Evolutionary conservation across 2,113 vertebrate species (phyloP).

Genomic region (Muntiacus muntjak): DNA sequence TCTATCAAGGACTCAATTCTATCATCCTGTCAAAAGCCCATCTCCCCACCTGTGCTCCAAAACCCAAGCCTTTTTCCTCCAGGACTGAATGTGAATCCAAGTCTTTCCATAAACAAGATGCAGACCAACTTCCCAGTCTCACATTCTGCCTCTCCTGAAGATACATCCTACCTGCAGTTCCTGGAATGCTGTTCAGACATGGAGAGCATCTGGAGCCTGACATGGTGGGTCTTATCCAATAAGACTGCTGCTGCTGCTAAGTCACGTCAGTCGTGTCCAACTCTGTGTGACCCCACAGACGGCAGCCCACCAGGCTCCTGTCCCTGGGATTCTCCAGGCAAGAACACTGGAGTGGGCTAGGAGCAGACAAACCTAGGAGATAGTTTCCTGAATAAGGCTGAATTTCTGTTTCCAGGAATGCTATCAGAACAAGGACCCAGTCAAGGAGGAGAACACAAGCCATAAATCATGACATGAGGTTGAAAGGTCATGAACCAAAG

Average conservation of each 20-base stretch:
- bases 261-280: too few species aligned
- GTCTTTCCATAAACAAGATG: neutral
- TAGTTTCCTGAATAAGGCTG: neutral
- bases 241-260: neutral
- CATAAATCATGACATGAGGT: neutral
- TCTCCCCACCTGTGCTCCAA: neutral
- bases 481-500: neutral
- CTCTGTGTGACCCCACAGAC: too few species aligned
- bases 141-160: neutral
- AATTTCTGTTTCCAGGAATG: neutral
- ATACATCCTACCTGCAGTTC: neutral
- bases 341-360: neutral
- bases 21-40: neutral
- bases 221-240: neutral
- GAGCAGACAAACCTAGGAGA: neutral
- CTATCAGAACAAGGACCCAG: neutral
- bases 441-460: neutral
- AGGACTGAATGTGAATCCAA: neutral
- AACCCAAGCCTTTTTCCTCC: neutral
- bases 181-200: neutral
- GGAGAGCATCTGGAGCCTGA: neutral
- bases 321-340: too few species aligned
- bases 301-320: too few species aligned
- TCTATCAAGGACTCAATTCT: neutral
- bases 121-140: neutral